phyloP scores from a whole-genome alignment of 2,797 vertebrate genomes.

The Philypnodon macrostomus region DNA sequence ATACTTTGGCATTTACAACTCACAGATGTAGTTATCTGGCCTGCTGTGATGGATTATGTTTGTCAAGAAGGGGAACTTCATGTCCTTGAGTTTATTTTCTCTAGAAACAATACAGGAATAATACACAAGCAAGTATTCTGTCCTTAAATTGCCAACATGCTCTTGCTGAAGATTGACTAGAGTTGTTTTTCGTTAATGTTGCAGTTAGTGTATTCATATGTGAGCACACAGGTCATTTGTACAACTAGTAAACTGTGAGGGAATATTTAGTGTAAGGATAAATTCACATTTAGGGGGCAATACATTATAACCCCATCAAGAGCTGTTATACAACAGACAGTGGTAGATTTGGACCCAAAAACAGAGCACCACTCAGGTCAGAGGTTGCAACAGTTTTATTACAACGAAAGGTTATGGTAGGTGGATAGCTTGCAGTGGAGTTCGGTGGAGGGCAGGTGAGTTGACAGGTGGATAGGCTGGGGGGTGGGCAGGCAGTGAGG shows the following conservation, averaged over 20 bases:
- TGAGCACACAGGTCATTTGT: background rate
- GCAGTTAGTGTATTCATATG: background rate
- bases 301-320: background rate
- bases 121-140: background rate
- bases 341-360: too few relatives aligned
- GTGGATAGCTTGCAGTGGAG: too few relatives aligned
- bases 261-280: too few relatives aligned
- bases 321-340: too few relatives aligned
- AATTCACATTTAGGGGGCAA: too few relatives aligned
- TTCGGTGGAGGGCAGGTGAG: too few relatives aligned
- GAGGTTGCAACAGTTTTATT: too few relatives aligned
- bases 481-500: too few relatives aligned
- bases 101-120: background rate
- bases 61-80: conserved; percentile 5
- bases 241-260: background rate
- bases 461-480: too few relatives aligned
- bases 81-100: conserved; percentile 9
- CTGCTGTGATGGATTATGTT: conserved; percentile 15
- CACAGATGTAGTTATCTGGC: conserved; percentile 4
- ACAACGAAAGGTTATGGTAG: too few relatives aligned
- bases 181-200: background rate
- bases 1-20: conserved; percentile 6
- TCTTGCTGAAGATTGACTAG: background rate
- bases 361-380: too few relatives aligned
- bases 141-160: background rate